These are phyloP conservation scores for Rhysida immarginata DNA, from an alignment of 1,140 invertebrate genomes.

Conservation along the genomic window DNA sequence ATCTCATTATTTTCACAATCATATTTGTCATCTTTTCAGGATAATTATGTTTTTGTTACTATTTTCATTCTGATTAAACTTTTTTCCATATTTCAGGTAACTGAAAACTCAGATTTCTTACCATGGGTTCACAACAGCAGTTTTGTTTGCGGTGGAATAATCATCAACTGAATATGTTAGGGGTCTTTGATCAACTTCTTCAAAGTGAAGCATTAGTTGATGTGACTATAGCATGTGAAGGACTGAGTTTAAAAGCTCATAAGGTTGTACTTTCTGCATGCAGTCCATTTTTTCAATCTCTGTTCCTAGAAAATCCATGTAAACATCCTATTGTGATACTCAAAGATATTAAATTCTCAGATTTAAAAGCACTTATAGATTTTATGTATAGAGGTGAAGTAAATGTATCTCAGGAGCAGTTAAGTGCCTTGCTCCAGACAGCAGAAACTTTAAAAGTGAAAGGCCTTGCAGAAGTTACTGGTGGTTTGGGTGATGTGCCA, in stretches of 20 bases:
- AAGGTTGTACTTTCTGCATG: constrained; percentile 4
- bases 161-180: constrained; percentile 66
- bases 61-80: too few species aligned
- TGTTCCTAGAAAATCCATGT: constrained; percentile 82
- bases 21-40: not conserved
- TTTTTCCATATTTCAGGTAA: not conserved
- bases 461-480: constrained; percentile 80
- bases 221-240: constrained; percentile 80
- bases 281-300: constrained; percentile 43
- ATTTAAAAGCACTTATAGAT: constrained; percentile 33
- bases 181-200: constrained; percentile 24
- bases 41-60: not conserved
- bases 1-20: not conserved
- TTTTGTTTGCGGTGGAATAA: constrained; percentile 91
- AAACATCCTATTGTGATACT: constrained; percentile 80
- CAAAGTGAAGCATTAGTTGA: constrained; percentile 50
- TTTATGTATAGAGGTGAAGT: constrained; percentile 58
- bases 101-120: constrained; percentile 2
- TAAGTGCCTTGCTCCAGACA: constrained; percentile 76
- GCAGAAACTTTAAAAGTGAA: constrained; percentile 83
- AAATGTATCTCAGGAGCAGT: constrained; percentile 81
- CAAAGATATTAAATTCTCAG: constrained; percentile 79
- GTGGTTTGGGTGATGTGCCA: constrained; percentile 19
- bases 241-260: constrained; percentile 40
- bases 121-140: constrained; percentile 39